Evolutionary conservation across 1,140 invertebrate species (phyloP).

Genomic region (Anastatus disparis): DNA sequence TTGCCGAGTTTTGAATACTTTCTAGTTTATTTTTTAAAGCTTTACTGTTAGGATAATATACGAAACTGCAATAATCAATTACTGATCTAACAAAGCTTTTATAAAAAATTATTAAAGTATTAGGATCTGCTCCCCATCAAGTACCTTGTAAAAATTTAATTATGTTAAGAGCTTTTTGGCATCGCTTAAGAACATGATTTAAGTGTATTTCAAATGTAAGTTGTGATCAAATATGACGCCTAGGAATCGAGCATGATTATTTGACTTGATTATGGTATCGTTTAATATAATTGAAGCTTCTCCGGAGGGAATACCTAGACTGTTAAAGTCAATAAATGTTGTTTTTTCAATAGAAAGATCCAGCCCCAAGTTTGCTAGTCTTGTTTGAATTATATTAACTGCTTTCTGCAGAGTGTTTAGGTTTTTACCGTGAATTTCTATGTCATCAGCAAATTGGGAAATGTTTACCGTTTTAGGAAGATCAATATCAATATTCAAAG

Average conservation of each 20-base stretch:
- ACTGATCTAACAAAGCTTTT: conserved; percentile 27
- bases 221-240: conserved; percentile 18
- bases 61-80: conserved; percentile 32
- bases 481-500: not conserved
- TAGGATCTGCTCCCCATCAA: not conserved
- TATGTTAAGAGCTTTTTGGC: not conserved
- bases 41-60: conserved; percentile 7
- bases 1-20: conserved; percentile 22
- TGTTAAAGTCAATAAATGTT: conserved; percentile 3
- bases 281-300: not conserved
- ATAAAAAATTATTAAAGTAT: not conserved
- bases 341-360: not conserved
- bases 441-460: conserved; percentile 6
- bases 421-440: not conserved
- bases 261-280: not conserved
- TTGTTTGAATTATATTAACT: not conserved
- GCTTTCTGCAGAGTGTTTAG: not conserved
- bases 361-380: not conserved
- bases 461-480: not conserved
- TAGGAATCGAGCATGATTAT: not conserved
- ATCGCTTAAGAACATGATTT: not conserved
- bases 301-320: not conserved
- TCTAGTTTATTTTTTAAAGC: not conserved
- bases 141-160: not conserved
- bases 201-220: not conserved